Conservation (phyloP, 2,888 invertebrate species). For the Imbricaverruca yamaguchii region DNA sequence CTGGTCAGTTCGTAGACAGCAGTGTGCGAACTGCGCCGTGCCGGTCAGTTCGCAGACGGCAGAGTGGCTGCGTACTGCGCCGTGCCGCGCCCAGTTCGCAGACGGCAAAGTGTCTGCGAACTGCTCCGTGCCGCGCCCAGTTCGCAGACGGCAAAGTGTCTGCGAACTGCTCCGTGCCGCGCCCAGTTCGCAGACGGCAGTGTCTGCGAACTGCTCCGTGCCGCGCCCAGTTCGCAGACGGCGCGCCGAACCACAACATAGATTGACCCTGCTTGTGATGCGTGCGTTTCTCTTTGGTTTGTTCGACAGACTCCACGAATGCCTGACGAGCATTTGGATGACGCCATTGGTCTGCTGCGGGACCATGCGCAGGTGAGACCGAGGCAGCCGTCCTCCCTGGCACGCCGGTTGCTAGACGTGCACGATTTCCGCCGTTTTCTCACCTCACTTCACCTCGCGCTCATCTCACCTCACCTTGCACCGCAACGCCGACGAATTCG, state of each 20-base stretch:
- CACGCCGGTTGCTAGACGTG: neutral
- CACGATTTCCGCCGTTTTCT: neutral
- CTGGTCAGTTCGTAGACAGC: no score
- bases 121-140: no score
- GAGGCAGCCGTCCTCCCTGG: no score
- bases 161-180: no score
- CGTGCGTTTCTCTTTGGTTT: neutral
- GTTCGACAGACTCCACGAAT: neutral
- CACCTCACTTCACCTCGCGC: neutral
- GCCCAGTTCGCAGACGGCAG: conserved; percentile 34
- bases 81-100: no score
- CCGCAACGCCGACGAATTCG: no score
- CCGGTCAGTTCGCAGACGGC: no score
- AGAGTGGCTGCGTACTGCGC: no score
- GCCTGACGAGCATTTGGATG: conserved; percentile 59
- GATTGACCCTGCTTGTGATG: neutral
- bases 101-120: no score
- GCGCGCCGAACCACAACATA: neutral
- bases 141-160: no score
- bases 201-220: no score
- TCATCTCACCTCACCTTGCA: neutral
- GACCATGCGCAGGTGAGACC: conserved; percentile 51
- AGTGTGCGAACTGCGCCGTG: no score
- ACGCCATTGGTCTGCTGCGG: conserved; percentile 79
- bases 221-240: conserved; percentile 34